These are phyloP conservation scores for Copidosoma aretas DNA, from an alignment of 2,888 invertebrate species.

Conservation along the genomic window DNA sequence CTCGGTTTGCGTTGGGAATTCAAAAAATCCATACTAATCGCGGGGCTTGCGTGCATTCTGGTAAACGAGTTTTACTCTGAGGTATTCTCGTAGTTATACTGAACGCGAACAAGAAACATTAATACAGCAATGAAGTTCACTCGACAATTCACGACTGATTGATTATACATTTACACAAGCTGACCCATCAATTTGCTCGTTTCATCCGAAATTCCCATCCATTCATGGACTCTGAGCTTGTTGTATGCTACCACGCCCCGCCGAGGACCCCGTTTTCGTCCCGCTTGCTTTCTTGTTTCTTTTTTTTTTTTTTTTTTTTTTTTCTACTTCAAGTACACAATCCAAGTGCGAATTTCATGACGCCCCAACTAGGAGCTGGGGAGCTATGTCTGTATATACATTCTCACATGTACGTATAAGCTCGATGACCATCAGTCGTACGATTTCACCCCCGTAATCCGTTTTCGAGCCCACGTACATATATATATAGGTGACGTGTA, in stretches of 20 bases:
- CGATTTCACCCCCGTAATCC: constrained; percentile 61
- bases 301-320: constrained; percentile 23
- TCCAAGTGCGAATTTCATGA: constrained; percentile 42
- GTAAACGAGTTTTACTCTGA: no score
- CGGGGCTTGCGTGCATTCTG: neutral
- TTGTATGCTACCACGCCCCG: neutral
- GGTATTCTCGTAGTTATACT: no score
- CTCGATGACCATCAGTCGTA: constrained; percentile 45
- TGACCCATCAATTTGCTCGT: no score
- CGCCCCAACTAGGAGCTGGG: neutral
- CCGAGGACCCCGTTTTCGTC: neutral
- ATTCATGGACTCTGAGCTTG: neutral
- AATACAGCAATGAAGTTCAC: no score
- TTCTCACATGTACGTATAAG: constrained; percentile 31
- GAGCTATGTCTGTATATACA: no score
- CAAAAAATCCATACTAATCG: neutral
- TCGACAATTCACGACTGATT: no score
- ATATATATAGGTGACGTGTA: neutral
- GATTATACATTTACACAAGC: no score
- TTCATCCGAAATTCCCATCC: neutral
- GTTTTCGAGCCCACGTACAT: constrained; percentile 54
- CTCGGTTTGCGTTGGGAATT: neutral
- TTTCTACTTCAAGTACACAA: constrained; percentile 26
- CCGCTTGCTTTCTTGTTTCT: constrained; percentile 1
- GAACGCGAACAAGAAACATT: no score